These are phyloP conservation scores for Xestia ashworthii DNA, from an alignment of 2,888 invertebrate species.

Conservation along the genomic window DNA sequence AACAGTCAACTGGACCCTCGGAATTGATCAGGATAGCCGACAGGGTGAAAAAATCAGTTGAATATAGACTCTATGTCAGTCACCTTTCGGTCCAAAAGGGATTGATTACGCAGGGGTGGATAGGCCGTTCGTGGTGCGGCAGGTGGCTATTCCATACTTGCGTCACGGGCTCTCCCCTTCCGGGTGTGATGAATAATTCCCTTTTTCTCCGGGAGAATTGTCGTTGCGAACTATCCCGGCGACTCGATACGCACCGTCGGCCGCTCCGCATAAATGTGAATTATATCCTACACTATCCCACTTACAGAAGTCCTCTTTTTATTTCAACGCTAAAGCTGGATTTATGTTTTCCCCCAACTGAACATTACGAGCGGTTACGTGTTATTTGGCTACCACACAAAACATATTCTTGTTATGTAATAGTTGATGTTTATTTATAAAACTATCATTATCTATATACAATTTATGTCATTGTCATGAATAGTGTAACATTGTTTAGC, in stretches of 20 bases:
- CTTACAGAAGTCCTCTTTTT: conserved; percentile 87
- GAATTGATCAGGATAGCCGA: conserved; percentile 79
- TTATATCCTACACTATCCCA: conserved; percentile 88
- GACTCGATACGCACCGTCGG: conserved; percentile 89
- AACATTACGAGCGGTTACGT: conserved; percentile 79
- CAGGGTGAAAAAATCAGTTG: conserved; percentile 20
- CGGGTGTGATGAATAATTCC: conserved; percentile 91
- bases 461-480: conserved; percentile 17
- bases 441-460: conserved; percentile 34
- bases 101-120: conserved; percentile 55
- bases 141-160: conserved; percentile 89
- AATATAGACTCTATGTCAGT: conserved; percentile 67
- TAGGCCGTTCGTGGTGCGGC: conserved; percentile 74
- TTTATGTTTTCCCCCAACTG: conserved; percentile 83
- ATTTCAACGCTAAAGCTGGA: conserved; percentile 85
- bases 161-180: conserved; percentile 90
- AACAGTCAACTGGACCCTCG: conserved; percentile 89
- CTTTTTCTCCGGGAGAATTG: conserved; percentile 89
- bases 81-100: conserved; percentile 59
- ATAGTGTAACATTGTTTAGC: background rate
- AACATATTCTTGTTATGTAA: conserved; percentile 66
- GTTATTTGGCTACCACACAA: conserved; percentile 71
- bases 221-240: conserved; percentile 88
- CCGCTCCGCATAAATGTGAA: conserved; percentile 89
- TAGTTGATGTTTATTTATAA: conserved; percentile 43